Evolutionary conservation across 2,113 vertebrate species (phyloP), one percentile per base, ranked within the genome.

Genomic region (Eublepharis macularius): DNA sequence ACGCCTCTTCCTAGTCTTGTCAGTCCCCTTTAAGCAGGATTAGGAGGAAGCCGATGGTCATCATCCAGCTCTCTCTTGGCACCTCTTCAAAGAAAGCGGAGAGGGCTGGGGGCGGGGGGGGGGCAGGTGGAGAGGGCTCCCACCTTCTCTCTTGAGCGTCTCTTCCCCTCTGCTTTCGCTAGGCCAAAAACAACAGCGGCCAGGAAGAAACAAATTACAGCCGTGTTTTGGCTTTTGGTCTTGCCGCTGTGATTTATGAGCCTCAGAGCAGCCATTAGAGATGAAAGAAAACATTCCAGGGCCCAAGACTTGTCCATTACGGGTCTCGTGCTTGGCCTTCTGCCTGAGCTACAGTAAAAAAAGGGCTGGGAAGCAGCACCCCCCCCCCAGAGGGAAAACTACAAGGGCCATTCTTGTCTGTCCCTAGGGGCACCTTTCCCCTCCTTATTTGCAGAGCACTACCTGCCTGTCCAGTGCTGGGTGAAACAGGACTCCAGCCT

Each of bases 231-330:
- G 93, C 94, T 88, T 88, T 93, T 85, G 73, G 80, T 88, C 90
- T 85, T 78, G 85, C 88, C 84, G 78, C 7, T 14, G 10, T 93
- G 95, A 96, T 95, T 94, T 94, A 94, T 84, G 86, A 92, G 41
- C 87, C 92, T 70, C 85, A 92, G 94, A 94, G 81, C 81, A 93
- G 84, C 47, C 94, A 96, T 96, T 96, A 86, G 79, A 86, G 93
- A 95, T 92, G 88, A 96, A 96, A 95, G 94, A 92, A 96, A 96
- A 96, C 94, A 95, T 93, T 92, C 88, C 93, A 86, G 91, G 91
- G 93, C 89, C 89, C 87, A 72, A 88, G 92, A 92, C 65, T 86
- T 86, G 92, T 90, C 88, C 57, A 83, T 86, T 92, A 90, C 89
- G 10, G 1, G 90, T 87, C 95, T 92, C 77, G 69, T 76, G 87